These are phyloP conservation scores for Morbakka virulenta DNA, from an alignment of 30 jellyfish, hydroid and myxozoan genomes.

Conservation along the genomic window DNA sequence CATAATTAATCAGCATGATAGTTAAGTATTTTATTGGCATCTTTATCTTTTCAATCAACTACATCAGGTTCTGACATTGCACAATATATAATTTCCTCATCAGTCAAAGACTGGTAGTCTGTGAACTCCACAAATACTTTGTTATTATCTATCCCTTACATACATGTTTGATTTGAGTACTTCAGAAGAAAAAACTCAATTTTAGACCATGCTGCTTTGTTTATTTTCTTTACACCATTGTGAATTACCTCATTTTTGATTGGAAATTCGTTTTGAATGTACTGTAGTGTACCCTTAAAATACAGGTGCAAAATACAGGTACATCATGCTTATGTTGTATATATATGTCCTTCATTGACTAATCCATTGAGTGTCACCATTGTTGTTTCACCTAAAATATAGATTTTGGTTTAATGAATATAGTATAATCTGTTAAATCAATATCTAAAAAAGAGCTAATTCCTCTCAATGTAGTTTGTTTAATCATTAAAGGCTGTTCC, in stretches of 20 bases:
- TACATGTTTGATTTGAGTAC: not conserved
- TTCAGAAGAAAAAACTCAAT: conserved; percentile 36
- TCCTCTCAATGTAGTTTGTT: conserved; percentile 8
- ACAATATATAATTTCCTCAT: conserved; percentile 15
- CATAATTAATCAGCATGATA: not conserved
- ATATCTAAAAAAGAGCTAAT: not conserved
- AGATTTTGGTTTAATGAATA: no score
- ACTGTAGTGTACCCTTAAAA: conserved; percentile 8
- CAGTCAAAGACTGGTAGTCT: conserved; percentile 52
- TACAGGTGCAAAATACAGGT: conserved; percentile 14
- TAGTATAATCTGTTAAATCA: no score
- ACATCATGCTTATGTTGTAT: conserved; percentile 12
- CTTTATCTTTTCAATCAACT: conserved; percentile 22
- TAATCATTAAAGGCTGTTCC: conserved; percentile 19
- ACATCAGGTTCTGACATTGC: conserved; percentile 9
- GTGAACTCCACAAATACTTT: conserved; percentile 49
- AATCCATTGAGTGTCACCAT: not conserved
- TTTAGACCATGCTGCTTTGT: conserved; percentile 25
- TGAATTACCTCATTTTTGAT: not conserved
- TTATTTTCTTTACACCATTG: conserved; percentile 19
- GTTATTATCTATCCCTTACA: conserved; percentile 21
- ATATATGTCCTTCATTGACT: conserved; percentile 36
- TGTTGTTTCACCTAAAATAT: conserved; percentile 37
- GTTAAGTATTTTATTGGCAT: not conserved
- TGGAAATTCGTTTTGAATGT: conserved; percentile 23